Evolutionary conservation across 2,797 vertebrate species (phyloP).

Genomic region (Crax fasciolata): DNA sequence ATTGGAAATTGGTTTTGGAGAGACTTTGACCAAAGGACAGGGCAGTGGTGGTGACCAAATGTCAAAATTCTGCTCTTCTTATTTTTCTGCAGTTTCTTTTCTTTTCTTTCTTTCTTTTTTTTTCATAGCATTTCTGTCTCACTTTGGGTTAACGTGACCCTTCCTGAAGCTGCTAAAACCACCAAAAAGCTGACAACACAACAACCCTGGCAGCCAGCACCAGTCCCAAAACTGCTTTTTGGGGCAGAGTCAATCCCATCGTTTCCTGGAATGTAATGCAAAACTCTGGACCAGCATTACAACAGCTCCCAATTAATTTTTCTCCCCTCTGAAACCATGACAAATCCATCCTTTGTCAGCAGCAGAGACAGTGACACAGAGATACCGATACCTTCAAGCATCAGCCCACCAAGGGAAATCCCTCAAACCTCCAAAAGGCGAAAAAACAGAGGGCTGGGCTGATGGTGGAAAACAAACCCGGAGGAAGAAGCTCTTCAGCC

Average conservation of each 20-base stretch:
- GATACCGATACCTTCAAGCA: background rate
- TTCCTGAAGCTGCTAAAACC: background rate
- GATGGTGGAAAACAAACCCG: background rate
- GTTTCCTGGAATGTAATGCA: background rate
- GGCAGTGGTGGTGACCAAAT: background rate
- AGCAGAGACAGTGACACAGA: background rate
- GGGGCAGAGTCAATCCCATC: background rate
- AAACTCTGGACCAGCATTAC: background rate
- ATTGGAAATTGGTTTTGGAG: background rate
- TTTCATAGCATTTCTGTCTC: background rate
- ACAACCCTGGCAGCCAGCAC: background rate
- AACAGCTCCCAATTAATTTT: background rate
- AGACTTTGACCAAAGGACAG: rapidly evolving
- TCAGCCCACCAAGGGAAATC: background rate
- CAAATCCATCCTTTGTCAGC: slow-evolving; percentile 20
- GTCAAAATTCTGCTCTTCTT: background rate
- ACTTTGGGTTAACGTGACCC: background rate
- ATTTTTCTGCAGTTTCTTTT: background rate
- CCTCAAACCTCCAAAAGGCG: background rate
- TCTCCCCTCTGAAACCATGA: background rate
- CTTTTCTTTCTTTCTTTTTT: too few relatives aligned
- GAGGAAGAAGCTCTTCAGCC: background rate
- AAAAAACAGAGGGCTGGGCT: background rate
- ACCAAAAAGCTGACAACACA: rapidly evolving
- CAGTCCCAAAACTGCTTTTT: rapidly evolving